Evolutionary conservation across 2,797 vertebrate species (phyloP).

Genomic region (Malacoraja senta): DNA sequence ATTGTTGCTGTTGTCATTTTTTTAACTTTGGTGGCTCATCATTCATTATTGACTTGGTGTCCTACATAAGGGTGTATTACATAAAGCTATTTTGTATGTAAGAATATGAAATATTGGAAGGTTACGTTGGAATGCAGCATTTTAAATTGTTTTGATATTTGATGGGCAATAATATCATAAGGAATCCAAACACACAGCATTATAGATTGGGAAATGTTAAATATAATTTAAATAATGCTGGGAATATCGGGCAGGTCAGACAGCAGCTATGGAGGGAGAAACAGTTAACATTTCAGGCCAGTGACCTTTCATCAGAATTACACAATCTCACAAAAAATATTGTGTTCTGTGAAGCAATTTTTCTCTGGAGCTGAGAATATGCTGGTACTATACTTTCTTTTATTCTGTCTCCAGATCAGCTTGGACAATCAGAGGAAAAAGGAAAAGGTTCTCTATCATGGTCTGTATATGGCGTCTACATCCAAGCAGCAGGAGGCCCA

Average conservation of each 20-base stretch:
- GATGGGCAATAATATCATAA: neutral
- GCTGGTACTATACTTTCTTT: neutral
- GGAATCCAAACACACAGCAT: neutral
- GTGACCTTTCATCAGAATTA: too few relatives aligned
- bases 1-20: neutral
- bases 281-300: too few relatives aligned
- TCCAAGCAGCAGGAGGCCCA: constrained; percentile 75
- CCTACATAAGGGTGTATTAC: neutral
- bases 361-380: neutral
- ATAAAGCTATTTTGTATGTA: neutral
- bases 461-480: constrained; percentile 74
- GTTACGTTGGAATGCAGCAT: neutral
- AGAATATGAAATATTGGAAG: neutral
- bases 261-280: too few relatives aligned
- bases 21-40: neutral
- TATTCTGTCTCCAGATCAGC: constrained; percentile 57
- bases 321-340: neutral
- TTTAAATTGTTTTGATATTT: neutral
- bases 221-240: too few relatives aligned
- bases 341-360: neutral
- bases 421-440: constrained; percentile 73
- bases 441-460: constrained; percentile 76
- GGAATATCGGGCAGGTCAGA: too few relatives aligned
- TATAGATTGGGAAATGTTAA: too few relatives aligned
- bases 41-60: too few relatives aligned